Conservation (phyloP, 2,888 invertebrate species). For the Hirtodrosophila cameraria region DNA sequence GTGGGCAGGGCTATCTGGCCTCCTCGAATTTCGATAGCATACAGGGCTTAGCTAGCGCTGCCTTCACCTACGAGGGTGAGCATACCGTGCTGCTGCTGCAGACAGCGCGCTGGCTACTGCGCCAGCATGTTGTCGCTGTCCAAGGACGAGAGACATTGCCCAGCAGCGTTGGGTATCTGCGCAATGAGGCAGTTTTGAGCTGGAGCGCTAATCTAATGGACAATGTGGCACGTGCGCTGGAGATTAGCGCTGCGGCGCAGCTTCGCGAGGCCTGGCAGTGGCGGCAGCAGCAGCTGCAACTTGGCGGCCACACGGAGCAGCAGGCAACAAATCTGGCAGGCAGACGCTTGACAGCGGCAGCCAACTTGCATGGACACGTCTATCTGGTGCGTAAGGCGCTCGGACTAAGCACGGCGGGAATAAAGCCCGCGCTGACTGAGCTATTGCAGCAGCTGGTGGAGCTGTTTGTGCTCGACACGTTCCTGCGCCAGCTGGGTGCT, state of each 20-base stretch:
- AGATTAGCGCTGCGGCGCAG: slow-evolving; percentile 85
- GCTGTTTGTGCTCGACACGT: slow-evolving; percentile 71
- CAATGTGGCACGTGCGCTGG: slow-evolving; percentile 83
- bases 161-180: slow-evolving; percentile 89
- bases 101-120: slow-evolving; percentile 92
- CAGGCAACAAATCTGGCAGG: slow-evolving; percentile 94
- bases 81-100: slow-evolving; percentile 96
- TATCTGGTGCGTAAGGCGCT: slow-evolving; percentile 63
- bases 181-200: slow-evolving; percentile 42
- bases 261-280: slow-evolving; percentile 89
- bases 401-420: slow-evolving; percentile 9
- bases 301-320: slow-evolving; percentile 84
- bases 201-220: slow-evolving; percentile 58
- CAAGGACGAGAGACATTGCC: slow-evolving; percentile 86
- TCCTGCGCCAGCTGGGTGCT: slow-evolving; percentile 64
- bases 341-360: slow-evolving; percentile 91
- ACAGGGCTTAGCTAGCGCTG: slow-evolving; percentile 92
- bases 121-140: slow-evolving; percentile 89
- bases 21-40: slow-evolving; percentile 92
- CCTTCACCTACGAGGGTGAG: slow-evolving; percentile 97
- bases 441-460: slow-evolving; percentile 54
- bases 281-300: slow-evolving; percentile 82
- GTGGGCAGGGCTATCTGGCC: slow-evolving; percentile 97
- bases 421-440: slow-evolving; percentile 35
- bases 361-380: slow-evolving; percentile 86